These are phyloP conservation scores for Hippoglossus stenolepis DNA, from an alignment of 2,113 vertebrate species.

Conservation along the genomic window DNA sequence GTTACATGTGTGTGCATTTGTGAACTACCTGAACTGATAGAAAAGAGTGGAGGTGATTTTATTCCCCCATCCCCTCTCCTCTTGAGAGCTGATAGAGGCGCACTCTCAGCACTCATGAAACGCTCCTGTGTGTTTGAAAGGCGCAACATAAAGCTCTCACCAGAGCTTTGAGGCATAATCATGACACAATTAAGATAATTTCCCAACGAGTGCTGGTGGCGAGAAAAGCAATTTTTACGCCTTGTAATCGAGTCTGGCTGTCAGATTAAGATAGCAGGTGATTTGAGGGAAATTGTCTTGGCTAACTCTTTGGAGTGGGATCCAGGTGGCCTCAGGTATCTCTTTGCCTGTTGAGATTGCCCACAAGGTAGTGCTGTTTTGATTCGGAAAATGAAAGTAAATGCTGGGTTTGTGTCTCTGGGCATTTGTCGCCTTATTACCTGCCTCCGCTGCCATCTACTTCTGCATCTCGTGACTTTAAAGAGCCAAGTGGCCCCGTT, in stretches of 20 bases:
- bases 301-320: constrained; percentile 80
- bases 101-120: constrained; percentile 43
- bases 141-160: constrained; percentile 68
- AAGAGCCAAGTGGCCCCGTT: constrained; percentile 62
- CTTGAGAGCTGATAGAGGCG: constrained; percentile 42
- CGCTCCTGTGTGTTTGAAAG: constrained; percentile 57
- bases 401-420: constrained; percentile 76
- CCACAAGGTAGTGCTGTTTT: constrained; percentile 72
- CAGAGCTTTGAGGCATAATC: constrained; percentile 86
- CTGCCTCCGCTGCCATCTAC: constrained; percentile 72
- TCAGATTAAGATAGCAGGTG: constrained; percentile 89
- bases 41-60: constrained; percentile 43
- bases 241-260: constrained; percentile 86
- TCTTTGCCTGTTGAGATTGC: constrained; percentile 67
- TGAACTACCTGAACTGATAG: constrained; percentile 34
- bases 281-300: constrained; percentile 86
- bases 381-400: constrained; percentile 81
- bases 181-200: constrained; percentile 90
- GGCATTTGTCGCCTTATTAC: constrained; percentile 78
- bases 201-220: constrained; percentile 85
- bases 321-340: constrained; percentile 83
- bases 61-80: constrained; percentile 29
- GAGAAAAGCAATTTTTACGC: constrained; percentile 87
- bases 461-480: constrained; percentile 67
- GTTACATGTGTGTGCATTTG: constrained; percentile 28